These are phyloP conservation scores for Seriola rivoliana DNA, from an alignment of 2,113 vertebrate genomes.

Conservation along the genomic window DNA sequence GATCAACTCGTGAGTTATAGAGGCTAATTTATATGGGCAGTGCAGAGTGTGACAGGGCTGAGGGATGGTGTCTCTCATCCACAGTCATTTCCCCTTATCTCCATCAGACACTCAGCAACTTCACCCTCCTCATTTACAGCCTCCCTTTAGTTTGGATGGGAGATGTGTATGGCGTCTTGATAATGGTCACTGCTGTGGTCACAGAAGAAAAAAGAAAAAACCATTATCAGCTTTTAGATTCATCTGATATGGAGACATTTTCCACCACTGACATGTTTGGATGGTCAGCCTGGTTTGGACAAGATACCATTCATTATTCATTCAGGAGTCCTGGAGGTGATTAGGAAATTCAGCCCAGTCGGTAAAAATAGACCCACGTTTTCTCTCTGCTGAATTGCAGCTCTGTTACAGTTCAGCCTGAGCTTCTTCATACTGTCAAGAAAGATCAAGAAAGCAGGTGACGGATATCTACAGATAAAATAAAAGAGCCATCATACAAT, in stretches of 20 bases:
- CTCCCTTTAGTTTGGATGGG: slow-evolving; percentile 6
- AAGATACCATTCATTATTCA: slow-evolving; percentile 48
- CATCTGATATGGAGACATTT: neutral
- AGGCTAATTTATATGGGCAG: slow-evolving; percentile 67
- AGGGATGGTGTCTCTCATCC: slow-evolving; percentile 62
- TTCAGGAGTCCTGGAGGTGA: slow-evolving; percentile 50
- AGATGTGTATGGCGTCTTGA: slow-evolving; percentile 10
- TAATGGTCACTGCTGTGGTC: slow-evolving; percentile 20
- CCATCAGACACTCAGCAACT: slow-evolving; percentile 65
- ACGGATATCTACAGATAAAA: neutral
- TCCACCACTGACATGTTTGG: neutral
- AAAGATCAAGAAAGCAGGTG: slow-evolving; percentile 11
- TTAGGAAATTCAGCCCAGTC: slow-evolving; percentile 47
- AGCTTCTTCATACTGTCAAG: slow-evolving; percentile 1
- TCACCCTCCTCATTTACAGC: slow-evolving; percentile 37
- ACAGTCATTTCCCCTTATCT: slow-evolving; percentile 69
- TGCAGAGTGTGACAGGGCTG: slow-evolving; percentile 59
- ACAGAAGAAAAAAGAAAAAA: neutral
- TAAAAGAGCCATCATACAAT: neutral
- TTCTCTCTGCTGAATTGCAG: slow-evolving; percentile 48
- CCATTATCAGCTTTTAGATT: neutral
- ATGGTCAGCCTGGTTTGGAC: slow-evolving; percentile 9
- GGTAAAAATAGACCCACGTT: slow-evolving; percentile 58
- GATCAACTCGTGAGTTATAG: slow-evolving; percentile 49
- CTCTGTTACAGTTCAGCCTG: slow-evolving; percentile 10